A percentile compares a stretch with the other conserved stretches of the same genome.
Conservation (phyloP, 2,888 invertebrate genomes). For the Ennomos quercinarius region DNA sequence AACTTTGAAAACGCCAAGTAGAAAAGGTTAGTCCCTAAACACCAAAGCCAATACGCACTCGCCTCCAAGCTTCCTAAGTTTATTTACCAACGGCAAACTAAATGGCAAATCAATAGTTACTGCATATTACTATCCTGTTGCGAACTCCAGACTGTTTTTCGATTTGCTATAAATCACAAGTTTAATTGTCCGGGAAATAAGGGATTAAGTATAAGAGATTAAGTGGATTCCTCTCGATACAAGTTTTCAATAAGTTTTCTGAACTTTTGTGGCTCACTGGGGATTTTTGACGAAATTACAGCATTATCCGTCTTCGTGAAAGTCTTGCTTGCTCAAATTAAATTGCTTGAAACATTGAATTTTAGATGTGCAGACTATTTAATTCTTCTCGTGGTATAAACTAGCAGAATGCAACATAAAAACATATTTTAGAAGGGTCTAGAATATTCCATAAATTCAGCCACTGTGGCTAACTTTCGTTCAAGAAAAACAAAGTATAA, state of each 20-base stretch:
- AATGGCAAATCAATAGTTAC: constrained; percentile 59
- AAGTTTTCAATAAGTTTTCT: constrained; percentile 28
- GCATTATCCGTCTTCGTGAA: neutral
- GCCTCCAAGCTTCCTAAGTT: constrained; percentile 24
- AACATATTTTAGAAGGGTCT: too few relatives aligned
- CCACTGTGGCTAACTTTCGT: too few relatives aligned
- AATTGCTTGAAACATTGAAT: too few relatives aligned
- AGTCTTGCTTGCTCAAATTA: too few relatives aligned
- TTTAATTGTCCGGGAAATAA: constrained; percentile 83
- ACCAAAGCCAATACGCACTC: constrained; percentile 22
- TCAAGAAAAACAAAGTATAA: too few relatives aligned
- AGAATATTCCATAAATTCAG: too few relatives aligned
- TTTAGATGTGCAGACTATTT: too few relatives aligned
- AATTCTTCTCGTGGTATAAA: too few relatives aligned
- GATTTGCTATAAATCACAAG: constrained; percentile 80
- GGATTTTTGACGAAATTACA: constrained; percentile 8
- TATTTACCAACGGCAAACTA: constrained; percentile 31
- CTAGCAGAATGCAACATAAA: too few relatives aligned
- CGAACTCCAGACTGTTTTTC: constrained; percentile 54
- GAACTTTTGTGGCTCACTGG: constrained; percentile 18
- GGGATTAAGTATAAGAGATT: constrained; percentile 73
- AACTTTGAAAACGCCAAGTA: constrained; percentile 7
- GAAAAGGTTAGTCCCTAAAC: constrained; percentile 20
- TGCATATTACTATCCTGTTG: constrained; percentile 55
- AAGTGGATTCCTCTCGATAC: constrained; percentile 41